Conservation (phyloP, 2,888 invertebrate genomes). For the Nomada ruficornis region DNA sequence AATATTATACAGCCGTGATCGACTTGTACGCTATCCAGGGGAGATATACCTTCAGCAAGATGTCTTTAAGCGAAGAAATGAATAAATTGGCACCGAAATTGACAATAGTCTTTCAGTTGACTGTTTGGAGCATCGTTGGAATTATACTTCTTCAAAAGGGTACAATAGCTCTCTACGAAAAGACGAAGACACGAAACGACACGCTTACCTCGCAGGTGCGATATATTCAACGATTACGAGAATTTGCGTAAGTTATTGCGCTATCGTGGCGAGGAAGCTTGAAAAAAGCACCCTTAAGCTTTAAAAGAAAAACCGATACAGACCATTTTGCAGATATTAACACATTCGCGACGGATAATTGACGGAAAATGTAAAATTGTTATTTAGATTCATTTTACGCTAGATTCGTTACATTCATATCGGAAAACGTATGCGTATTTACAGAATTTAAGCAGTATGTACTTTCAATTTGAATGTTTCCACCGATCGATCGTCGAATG, state of each 20-base stretch:
- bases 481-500: no score
- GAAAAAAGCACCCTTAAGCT: no score
- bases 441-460: not conserved
- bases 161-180: conserved; percentile 67
- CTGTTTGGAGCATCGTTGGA: conserved; percentile 77
- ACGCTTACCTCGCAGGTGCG: conserved; percentile 49
- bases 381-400: no score
- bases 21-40: not conserved
- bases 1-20: conserved; percentile 28
- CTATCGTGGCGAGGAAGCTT: no score
- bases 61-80: conserved; percentile 71
- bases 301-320: no score
- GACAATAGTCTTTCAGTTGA: conserved; percentile 76
- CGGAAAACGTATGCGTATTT: not conserved
- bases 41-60: conserved; percentile 39
- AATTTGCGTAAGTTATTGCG: not conserved
- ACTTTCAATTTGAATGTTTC: not conserved
- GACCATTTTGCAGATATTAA: no score
- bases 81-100: conserved; percentile 78
- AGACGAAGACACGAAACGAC: conserved; percentile 33
- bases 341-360: no score
- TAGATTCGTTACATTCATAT: no score
- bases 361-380: no score
- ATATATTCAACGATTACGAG: conserved; percentile 29
- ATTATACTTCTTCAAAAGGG: conserved; percentile 77